Percentiles rank a stretch among this genome's conserved stretches.
Conservation (phyloP, 2,797 vertebrate species). For the Rachycentron canadum region DNA sequence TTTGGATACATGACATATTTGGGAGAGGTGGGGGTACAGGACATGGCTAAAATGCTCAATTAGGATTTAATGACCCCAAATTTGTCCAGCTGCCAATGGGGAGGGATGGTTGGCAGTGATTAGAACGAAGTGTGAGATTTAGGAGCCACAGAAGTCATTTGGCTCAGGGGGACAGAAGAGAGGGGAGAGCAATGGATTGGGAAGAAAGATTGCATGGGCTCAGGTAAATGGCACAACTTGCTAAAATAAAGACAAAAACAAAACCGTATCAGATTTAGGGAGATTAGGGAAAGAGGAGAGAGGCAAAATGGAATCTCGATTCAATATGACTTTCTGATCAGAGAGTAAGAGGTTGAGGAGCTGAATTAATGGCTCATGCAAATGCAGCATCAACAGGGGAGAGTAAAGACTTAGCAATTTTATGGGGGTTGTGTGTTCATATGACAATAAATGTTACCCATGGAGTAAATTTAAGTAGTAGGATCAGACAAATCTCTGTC, state of each 20-base stretch:
- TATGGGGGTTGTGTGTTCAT: constrained; percentile 15
- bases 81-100: constrained; percentile 68
- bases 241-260: constrained; percentile 58
- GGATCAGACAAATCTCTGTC: constrained; percentile 18
- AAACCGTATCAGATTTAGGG: constrained; percentile 56
- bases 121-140: constrained; percentile 64
- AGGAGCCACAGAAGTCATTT: constrained; percentile 64
- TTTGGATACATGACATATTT: constrained; percentile 21
- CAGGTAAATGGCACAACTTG: constrained; percentile 62
- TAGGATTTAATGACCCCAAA: constrained; percentile 68
- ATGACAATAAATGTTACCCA: constrained; percentile 15
- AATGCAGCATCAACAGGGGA: constrained; percentile 36
- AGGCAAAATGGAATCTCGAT: constrained; percentile 57
- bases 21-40: constrained; percentile 8
- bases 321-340: constrained; percentile 52
- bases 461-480: constrained; percentile 16
- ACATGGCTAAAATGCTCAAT: constrained; percentile 64
- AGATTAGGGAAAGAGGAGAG: constrained; percentile 52
- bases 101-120: constrained; percentile 60
- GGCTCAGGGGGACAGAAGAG: constrained; percentile 59
- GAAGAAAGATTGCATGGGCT: constrained; percentile 53
- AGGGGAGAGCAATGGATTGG: constrained; percentile 47
- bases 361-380: constrained; percentile 51
- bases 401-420: constrained; percentile 38
- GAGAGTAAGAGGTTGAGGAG: constrained; percentile 40